Evolutionary conservation across 2,797 vertebrate genomes (phyloP).

Genomic region (Gila robusta): DNA sequence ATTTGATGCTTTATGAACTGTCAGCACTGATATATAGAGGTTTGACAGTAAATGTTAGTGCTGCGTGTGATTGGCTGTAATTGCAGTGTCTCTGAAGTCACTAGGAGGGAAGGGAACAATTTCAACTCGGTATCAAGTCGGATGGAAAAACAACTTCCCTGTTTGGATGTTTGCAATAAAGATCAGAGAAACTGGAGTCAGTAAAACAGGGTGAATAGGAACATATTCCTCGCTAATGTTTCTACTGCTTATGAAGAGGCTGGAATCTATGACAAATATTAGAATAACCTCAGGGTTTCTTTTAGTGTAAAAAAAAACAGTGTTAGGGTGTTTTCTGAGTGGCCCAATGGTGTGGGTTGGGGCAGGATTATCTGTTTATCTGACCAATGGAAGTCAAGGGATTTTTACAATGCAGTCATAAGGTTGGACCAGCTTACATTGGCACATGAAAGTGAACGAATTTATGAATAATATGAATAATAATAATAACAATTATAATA

Average conservation of each 20-base stretch:
- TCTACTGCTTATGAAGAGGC: conserved; percentile 43
- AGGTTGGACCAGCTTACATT: background rate
- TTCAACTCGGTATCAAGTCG: conserved; percentile 37
- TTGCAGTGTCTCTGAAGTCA: conserved; percentile 54
- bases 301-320: conserved; percentile 12
- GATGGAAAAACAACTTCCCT: conserved; percentile 57
- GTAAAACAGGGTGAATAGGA: conserved; percentile 59
- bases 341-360: background rate
- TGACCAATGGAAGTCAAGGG: background rate
- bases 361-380: background rate
- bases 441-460: background rate
- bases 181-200: conserved; percentile 45
- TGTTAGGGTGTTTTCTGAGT: background rate
- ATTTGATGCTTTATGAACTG: conserved; percentile 56
- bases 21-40: conserved; percentile 56
- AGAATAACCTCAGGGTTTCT: background rate
- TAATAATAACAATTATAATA: background rate
- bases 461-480: background rate
- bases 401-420: background rate
- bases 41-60: conserved; percentile 60
- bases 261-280: conserved; percentile 26
- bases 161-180: conserved; percentile 60
- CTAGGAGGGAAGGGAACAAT: conserved; percentile 50
- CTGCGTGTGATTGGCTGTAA: conserved; percentile 56
- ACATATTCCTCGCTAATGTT: conserved; percentile 49